phyloP scores from a whole-genome alignment of 2,888 invertebrate species.

The Nemurella pictetii region DNA sequence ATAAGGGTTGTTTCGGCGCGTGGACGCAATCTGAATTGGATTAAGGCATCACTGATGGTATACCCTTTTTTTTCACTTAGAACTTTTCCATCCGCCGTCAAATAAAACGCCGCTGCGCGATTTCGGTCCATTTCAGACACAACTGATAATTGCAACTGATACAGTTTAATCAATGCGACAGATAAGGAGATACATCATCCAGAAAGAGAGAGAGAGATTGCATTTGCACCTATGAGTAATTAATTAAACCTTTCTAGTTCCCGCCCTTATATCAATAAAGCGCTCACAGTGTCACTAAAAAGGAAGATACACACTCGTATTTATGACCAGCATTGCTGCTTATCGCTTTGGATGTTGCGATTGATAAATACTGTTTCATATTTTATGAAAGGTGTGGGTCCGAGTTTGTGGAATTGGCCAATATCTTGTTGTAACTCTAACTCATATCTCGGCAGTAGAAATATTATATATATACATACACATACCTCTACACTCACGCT shows the following conservation, averaged over 20 bases:
- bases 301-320: background rate
- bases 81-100: background rate
- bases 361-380: background rate
- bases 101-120: too few species aligned
- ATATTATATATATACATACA: too few species aligned
- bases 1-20: background rate
- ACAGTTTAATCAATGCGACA: background rate
- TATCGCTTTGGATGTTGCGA: background rate
- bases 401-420: background rate
- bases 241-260: background rate
- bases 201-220: background rate
- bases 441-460: background rate
- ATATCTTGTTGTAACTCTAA: background rate
- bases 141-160: background rate
- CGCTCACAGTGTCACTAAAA: background rate
- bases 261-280: background rate
- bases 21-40: background rate
- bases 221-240: background rate
- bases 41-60: background rate
- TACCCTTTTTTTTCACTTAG: background rate
- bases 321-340: background rate
- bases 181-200: too few species aligned
- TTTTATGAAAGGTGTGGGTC: background rate
- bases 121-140: too few species aligned
- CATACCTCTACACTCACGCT: too few species aligned